phyloP scores from a whole-genome alignment of 2,113 vertebrate genomes.

The Colistium nudipinnis region DNA sequence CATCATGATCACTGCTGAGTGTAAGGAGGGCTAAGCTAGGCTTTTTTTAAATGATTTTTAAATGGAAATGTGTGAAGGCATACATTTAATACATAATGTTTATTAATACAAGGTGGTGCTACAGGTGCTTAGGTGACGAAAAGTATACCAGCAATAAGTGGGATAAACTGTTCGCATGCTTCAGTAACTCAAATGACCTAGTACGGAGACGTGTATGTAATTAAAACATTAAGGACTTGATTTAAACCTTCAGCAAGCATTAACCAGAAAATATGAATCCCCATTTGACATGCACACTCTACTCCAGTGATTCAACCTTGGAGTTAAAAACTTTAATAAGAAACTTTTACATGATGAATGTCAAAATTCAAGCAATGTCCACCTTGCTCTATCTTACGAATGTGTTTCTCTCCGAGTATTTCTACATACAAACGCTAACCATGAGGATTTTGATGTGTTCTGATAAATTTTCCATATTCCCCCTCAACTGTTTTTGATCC shows the following conservation, averaged over 20 bases:
- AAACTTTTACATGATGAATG: slow-evolving; percentile 10
- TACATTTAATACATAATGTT: neutral
- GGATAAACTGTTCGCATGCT: slow-evolving; percentile 40
- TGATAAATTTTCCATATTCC: no score
- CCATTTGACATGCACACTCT: slow-evolving; percentile 30
- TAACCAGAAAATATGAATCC: slow-evolving; percentile 44
- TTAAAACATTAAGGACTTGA: slow-evolving; percentile 34
- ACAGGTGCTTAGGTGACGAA: slow-evolving; percentile 17
- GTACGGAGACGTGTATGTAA: slow-evolving; percentile 20
- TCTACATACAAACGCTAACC: no score
- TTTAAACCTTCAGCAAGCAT: slow-evolving; percentile 29
- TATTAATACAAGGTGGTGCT: slow-evolving; percentile 6
- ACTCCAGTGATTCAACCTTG: slow-evolving; percentile 14
- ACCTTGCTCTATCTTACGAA: neutral
- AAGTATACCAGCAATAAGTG: slow-evolving; percentile 27
- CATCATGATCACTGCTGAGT: neutral
- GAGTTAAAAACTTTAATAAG: slow-evolving; percentile 13
- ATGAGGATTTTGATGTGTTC: no score
- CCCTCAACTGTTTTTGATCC: no score
- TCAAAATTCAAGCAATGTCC: neutral
- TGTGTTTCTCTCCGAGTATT: no score
- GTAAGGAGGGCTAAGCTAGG: neutral
- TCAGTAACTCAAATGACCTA: slow-evolving; percentile 44
- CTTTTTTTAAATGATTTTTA: neutral
- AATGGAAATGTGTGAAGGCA: neutral